Evolutionary conservation across 64 coral and sea anemone genomes (phyloP).

Genomic region (Stichodactyla mertensii): DNA sequence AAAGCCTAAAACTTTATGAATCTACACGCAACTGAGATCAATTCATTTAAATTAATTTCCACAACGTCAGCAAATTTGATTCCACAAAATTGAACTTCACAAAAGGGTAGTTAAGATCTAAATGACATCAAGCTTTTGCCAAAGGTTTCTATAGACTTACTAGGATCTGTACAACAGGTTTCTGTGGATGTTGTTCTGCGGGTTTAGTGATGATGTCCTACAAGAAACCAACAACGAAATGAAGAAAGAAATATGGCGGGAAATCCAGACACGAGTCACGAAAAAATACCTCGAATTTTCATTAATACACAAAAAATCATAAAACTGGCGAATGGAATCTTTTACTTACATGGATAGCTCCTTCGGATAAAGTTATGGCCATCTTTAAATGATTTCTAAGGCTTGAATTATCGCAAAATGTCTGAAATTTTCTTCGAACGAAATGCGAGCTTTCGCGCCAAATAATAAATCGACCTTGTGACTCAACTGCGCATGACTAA

Average conservation of each 20-base stretch:
- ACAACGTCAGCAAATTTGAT: constrained; percentile 1
- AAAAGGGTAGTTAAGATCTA: not conserved
- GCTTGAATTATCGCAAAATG: not conserved
- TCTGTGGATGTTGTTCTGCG: constrained; percentile 71
- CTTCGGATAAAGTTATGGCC: constrained; percentile 31
- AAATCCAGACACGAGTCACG: constrained; percentile 2
- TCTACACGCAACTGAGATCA: not conserved
- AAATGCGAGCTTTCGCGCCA: constrained; percentile 21
- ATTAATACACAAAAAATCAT: not conserved
- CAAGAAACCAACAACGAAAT: constrained; percentile 10
- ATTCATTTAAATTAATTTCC: not conserved
- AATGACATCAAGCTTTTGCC: not conserved
- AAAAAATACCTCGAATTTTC: not conserved
- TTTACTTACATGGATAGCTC: constrained; percentile 47
- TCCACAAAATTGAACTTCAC: not conserved
- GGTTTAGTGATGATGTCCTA: constrained; percentile 72
- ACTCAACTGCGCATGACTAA: not conserved
- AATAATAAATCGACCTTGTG: not conserved
- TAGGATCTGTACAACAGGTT: constrained; percentile 79
- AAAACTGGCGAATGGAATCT: not conserved
- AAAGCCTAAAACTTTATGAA: not conserved
- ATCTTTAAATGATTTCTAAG: not conserved
- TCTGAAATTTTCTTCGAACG: not conserved
- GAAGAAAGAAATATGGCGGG: constrained; percentile 8
- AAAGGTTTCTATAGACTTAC: constrained; percentile 36